Percentiles rank a stretch among this genome's conserved stretches.
Evolutionary conservation across 2,113 vertebrate species (phyloP).

Genomic region (Stomatorhinus ivindoensis): DNA sequence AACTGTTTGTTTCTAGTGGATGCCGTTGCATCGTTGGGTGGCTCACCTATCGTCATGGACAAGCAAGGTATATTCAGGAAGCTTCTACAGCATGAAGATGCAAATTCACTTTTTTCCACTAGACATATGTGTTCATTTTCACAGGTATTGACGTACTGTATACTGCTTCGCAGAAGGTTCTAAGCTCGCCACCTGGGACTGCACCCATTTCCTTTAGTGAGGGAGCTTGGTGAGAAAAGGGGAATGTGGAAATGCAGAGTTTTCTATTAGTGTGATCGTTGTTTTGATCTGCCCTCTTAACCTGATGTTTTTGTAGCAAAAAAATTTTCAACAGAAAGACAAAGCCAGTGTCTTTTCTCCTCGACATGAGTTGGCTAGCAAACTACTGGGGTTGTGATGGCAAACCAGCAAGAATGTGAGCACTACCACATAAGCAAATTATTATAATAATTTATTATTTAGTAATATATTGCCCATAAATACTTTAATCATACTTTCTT

Average conservation of each 20-base stretch:
- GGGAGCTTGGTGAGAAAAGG: constrained; percentile 71
- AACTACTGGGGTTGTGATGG: constrained; percentile 84
- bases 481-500: not conserved
- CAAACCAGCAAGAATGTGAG: constrained; percentile 70
- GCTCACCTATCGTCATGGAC: constrained; percentile 87
- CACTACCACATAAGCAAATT: constrained; percentile 1
- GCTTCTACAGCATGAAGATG: not conserved
- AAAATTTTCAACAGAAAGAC: constrained; percentile 83
- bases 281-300: not conserved
- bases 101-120: not conserved
- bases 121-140: not conserved
- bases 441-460: not conserved
- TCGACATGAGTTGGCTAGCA: constrained; percentile 74
- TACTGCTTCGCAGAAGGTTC: constrained; percentile 83
- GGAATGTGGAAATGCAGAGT: not conserved
- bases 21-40: constrained; percentile 83
- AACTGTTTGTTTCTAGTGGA: constrained; percentile 87
- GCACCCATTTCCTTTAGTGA: constrained; percentile 88
- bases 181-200: constrained; percentile 79
- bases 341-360: constrained; percentile 74
- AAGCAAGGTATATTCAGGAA: constrained; percentile 68
- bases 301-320: constrained; percentile 51
- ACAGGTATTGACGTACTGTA: constrained; percentile 87
- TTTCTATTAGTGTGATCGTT: not conserved
- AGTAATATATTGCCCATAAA: not conserved